Evolutionary conservation across 2,113 vertebrate genomes (phyloP).

Genomic region (Jacana jacana): DNA sequence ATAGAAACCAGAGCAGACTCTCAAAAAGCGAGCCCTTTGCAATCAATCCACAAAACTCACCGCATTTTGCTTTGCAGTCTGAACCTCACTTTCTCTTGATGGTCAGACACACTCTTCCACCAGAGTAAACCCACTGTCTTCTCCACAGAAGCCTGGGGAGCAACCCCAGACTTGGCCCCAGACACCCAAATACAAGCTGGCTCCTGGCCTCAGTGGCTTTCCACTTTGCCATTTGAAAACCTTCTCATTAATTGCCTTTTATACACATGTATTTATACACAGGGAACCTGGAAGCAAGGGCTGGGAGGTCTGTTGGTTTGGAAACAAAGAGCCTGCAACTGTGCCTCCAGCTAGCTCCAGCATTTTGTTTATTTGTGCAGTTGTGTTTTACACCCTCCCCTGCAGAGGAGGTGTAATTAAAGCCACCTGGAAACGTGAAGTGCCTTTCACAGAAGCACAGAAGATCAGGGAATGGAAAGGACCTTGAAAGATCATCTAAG

Average conservation of each 20-base stretch:
- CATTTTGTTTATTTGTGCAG: neutral
- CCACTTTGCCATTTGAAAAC: neutral
- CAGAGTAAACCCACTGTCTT: neutral
- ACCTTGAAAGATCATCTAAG: too few species aligned
- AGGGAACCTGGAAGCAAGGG: neutral
- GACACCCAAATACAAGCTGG: neutral
- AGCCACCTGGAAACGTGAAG: constrained; percentile 16
- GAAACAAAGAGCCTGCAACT: neutral
- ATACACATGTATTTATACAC: neutral
- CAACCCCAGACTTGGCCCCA: neutral
- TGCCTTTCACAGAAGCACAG: neutral
- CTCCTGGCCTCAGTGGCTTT: neutral
- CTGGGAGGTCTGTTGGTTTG: neutral
- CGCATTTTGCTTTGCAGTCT: neutral
- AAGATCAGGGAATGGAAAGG: too few species aligned
- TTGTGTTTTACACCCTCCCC: neutral
- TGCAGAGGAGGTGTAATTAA: neutral
- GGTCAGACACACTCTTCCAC: neutral
- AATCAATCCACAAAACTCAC: neutral
- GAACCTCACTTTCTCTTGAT: neutral
- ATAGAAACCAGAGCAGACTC: neutral
- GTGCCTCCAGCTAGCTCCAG: neutral
- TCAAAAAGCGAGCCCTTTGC: neutral
- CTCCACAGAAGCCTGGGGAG: neutral
- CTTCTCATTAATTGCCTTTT: neutral